Evolutionary conservation across 1,140 invertebrate species (phyloP).

Genomic region (Achroia grisella): DNA sequence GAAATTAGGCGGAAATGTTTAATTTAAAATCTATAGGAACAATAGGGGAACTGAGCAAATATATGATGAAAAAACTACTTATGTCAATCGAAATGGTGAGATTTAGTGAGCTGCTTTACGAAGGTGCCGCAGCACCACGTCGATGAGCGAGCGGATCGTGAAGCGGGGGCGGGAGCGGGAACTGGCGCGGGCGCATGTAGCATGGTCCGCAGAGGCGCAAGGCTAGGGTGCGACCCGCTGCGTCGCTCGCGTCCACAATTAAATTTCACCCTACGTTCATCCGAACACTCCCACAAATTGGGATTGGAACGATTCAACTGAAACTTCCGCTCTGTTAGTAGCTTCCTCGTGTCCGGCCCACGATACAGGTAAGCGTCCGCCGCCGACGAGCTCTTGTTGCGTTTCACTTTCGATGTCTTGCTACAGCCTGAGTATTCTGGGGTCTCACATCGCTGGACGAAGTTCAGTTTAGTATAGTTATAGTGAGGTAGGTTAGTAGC

Average conservation of each 20-base stretch:
- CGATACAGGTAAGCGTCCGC: constrained; percentile 55
- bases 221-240: constrained; percentile 55
- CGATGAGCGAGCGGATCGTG: constrained; percentile 73
- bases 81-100: constrained; percentile 76
- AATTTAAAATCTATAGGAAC: constrained; percentile 7
- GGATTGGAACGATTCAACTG: constrained; percentile 68
- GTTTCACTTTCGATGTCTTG: constrained; percentile 60
- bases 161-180: constrained; percentile 23
- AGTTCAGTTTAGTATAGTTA: constrained; percentile 52
- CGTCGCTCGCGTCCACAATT: constrained; percentile 28
- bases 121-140: constrained; percentile 78
- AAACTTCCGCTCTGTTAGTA: constrained; percentile 55
- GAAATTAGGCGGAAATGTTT: background rate
- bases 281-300: constrained; percentile 53
- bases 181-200: constrained; percentile 13
- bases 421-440: constrained; percentile 39
- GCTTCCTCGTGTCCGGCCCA: constrained; percentile 46
- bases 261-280: constrained; percentile 30
- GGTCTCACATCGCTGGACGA: constrained; percentile 40
- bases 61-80: constrained; percentile 20
- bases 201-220: constrained; percentile 27
- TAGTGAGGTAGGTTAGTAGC: constrained; percentile 69
- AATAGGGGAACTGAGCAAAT: constrained; percentile 13
- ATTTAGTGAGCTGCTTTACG: constrained; percentile 75
- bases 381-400: constrained; percentile 68